Evolutionary conservation across 2,113 vertebrate genomes (phyloP), one percentile per base, ranked within the genome.

Genomic region (Vicugna pacos): DNA sequence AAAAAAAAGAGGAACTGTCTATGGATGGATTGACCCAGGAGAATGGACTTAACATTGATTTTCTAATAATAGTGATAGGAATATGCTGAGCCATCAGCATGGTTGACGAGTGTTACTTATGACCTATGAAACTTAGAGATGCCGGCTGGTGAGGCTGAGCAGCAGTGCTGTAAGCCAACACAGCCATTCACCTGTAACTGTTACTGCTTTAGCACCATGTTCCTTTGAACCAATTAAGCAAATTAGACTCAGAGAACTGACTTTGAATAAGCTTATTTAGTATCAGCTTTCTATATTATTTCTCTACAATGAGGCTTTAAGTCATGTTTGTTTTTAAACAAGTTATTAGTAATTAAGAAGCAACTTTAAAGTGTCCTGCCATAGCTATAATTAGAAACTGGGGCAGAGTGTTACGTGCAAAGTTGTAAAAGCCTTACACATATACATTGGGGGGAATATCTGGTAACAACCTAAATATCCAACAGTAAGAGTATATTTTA

Each of bases 211-310:
- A 54, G 22, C 58, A 30, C 64, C 35, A 14, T 70, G 16, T 26
- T 89, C 46, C 88, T 90, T 81, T 76, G 73, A 75, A 48, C 64
- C 50, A 84, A 54, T 85, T 93, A 88, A 91, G 42, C 65, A 76
- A 58, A 70, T 83, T 62, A 91, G 46, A 93, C 19, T 88, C 52
- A 28, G 56, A 8, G 38, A 91, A 95, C n/a, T 58, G 58, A 76
- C 86, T 85, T 14, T 69, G 20, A 76, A 19, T 46, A 65, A 79
- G 48, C 30, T 62, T 76, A 81, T 52, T 81, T 81, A 86, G 17
- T 24, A 70, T 56, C 12, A 24, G 1, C 82, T 77, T 70, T 91
- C 24, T 72, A 2, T 28, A n/a, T 56, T 82, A 14, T 7, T 77
- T 91, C 26, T 24, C 90, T 94, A 6, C 26, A 35, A 16, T 2